These are phyloP conservation scores for Graptemys geographica DNA, from an alignment of 2,797 vertebrate species.

Conservation along the genomic window DNA sequence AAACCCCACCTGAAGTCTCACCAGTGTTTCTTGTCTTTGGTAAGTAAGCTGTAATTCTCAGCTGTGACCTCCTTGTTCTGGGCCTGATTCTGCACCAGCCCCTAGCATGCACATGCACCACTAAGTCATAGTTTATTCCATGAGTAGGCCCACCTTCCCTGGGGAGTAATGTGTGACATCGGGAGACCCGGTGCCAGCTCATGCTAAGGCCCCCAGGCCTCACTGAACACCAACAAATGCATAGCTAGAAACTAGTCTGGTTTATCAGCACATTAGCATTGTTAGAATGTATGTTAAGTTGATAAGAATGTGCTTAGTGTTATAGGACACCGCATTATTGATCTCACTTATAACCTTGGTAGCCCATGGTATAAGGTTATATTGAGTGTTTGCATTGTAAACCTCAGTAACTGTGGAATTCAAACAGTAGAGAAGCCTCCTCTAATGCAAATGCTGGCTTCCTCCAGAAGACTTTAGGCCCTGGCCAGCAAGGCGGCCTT, in stretches of 20 bases:
- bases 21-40: slow-evolving; percentile 54
- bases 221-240: not conserved
- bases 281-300: not conserved
- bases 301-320: not conserved
- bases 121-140: not conserved
- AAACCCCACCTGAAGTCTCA: not conserved
- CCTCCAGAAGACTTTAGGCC: not conserved
- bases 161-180: not conserved
- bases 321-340: not conserved
- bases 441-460: not conserved
- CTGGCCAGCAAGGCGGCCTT: not conserved
- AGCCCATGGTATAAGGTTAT: not conserved
- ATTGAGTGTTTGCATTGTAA: not conserved
- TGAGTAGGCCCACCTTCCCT: not conserved
- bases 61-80: not conserved
- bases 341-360: not conserved
- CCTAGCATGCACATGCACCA: not conserved
- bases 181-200: not conserved
- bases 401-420: not conserved
- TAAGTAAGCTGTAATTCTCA: not conserved
- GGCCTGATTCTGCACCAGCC: slow-evolving; percentile 21
- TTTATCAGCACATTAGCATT: too few relatives aligned
- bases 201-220: not conserved
- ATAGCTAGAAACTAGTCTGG: not conserved
- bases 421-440: not conserved